These are phyloP conservation scores for Neomonachus schauinslandi DNA, from an alignment of 2,113 vertebrate genomes.

Conservation along the genomic window DNA sequence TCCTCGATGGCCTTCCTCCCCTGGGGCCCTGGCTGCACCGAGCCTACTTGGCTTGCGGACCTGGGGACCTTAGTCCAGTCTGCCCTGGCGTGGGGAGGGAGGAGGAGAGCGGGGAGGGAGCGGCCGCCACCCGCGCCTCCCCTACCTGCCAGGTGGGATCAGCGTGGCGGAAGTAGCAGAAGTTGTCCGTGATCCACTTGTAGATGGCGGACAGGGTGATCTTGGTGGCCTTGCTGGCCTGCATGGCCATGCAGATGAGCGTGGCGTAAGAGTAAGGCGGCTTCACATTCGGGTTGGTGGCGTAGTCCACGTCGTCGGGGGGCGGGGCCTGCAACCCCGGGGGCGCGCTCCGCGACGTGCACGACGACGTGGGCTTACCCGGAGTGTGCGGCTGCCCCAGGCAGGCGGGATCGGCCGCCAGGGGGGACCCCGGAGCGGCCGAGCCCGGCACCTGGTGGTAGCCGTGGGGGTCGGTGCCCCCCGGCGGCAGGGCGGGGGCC, in stretches of 20 bases:
- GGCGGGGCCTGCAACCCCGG: slow-evolving; percentile 88
- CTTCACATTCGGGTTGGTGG: slow-evolving; percentile 92
- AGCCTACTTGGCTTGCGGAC: background rate
- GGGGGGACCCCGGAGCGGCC: slow-evolving; percentile 90
- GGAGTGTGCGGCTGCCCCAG: slow-evolving; percentile 92
- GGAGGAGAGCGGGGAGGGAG: background rate
- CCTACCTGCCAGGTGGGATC: slow-evolving; percentile 98
- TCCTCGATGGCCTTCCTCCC: background rate
- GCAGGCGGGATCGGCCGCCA: slow-evolving; percentile 94
- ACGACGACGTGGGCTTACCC: slow-evolving; percentile 93
- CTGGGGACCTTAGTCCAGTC: background rate
- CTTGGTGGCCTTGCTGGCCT: slow-evolving; percentile 94
- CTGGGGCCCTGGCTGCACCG: background rate
- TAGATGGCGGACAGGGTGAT: slow-evolving; percentile 97
- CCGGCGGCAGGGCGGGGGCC: slow-evolving; percentile 81
- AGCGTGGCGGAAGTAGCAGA: slow-evolving; percentile 96
- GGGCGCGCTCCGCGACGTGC: slow-evolving; percentile 86
- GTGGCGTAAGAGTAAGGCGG: slow-evolving; percentile 96
- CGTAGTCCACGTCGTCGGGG: slow-evolving; percentile 93
- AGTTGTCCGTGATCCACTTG: slow-evolving; percentile 98
- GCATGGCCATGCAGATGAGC: slow-evolving; percentile 98
- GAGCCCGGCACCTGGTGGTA: slow-evolving; percentile 84
- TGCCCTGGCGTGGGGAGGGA: background rate
- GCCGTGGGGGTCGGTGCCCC: slow-evolving; percentile 85
- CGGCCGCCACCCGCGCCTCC: background rate